Base-by-base conservation (phyloP, 1,140 invertebrate species). In the Neuroterus valhalla region DNA sequence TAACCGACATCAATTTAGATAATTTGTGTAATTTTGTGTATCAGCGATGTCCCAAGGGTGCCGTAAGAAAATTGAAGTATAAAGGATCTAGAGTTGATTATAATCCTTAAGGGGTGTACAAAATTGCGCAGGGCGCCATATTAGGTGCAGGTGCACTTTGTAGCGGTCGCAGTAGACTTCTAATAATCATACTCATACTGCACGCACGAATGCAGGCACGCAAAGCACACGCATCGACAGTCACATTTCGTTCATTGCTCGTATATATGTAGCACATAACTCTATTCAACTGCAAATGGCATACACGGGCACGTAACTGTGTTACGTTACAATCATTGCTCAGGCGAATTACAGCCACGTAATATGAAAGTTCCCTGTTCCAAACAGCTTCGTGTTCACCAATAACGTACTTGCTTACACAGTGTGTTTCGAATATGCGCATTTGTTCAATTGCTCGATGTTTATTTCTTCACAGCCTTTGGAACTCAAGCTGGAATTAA, bases 121-220 rank as follows among this genome's bases (percentile, higher is more conserved):
- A 55, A 55, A 55, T 55, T 55, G 23, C 21, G 15, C 10, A 23
- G 52, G 23, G 15, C 52, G 11, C 26, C 12, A 23, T 26, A 55
- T 55, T 21, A 55, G 52, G 52, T 55, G 52, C 52, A 55, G 50
- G 50, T 52, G 23, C 52, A 55, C 52, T 55, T 55, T 55, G 52
- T 31, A 21, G 52, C 26, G 21, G 19, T 55, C 23, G 52, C 52
- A 21, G 52, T 55, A 26, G 52, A 55, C 52, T 55, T 55, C 15
- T 21, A 26, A 55, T 26, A 55, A 55, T 55, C 23, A 52, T 52
- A 38, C 17, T 8, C 46, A 55, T 12, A 21, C 23, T 26, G 23
- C 52, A 55, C 52, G 52, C 52, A 52, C 50, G 26, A 26, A 55
- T 55, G 52, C 21, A 23, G 21, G 26, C 52, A 55, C 52, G 46